phyloP scores from a whole-genome alignment of 2,797 vertebrate species.

The Malacoctenus gilli region DNA sequence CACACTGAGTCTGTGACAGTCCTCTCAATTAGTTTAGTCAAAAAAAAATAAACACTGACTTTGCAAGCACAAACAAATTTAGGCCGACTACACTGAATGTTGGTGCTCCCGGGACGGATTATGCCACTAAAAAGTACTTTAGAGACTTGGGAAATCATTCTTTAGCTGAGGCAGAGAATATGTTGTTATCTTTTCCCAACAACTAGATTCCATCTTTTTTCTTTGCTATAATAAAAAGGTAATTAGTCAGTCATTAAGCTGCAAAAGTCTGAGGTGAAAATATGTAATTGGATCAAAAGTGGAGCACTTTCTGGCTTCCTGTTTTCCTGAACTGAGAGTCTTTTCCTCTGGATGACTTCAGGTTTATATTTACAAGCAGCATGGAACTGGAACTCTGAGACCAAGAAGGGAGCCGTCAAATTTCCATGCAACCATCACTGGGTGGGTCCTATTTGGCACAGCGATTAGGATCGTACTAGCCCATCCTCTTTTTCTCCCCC shows the following conservation, averaged over 20 bases:
- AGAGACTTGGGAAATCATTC: conserved; percentile 4
- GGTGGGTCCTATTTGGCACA: conserved; percentile 41
- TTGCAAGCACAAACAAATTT: background rate
- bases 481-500: conserved; percentile 48
- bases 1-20: background rate
- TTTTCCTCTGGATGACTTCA: too few relatives aligned
- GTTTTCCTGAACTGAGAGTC: conserved; percentile 32
- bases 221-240: background rate
- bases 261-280: too few relatives aligned
- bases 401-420: conserved; percentile 5
- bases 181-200: conserved; percentile 3
- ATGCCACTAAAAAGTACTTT: conserved; percentile 13
- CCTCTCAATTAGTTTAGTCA: background rate
- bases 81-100: background rate
- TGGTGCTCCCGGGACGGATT: conserved; percentile 1
- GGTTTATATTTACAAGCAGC: conserved; percentile 46
- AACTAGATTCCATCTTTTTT: conserved; percentile 11
- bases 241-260: too few relatives aligned
- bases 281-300: conserved; percentile 19
- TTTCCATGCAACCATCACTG: conserved; percentile 46
- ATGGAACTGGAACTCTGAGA: conserved; percentile 18
- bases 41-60: background rate
- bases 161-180: background rate
- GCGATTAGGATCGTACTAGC: conserved; percentile 46
- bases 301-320: conserved; percentile 10